These are phyloP conservation scores for Lithophane socia DNA, from an alignment of 2,888 invertebrate species.

Conservation along the genomic window DNA sequence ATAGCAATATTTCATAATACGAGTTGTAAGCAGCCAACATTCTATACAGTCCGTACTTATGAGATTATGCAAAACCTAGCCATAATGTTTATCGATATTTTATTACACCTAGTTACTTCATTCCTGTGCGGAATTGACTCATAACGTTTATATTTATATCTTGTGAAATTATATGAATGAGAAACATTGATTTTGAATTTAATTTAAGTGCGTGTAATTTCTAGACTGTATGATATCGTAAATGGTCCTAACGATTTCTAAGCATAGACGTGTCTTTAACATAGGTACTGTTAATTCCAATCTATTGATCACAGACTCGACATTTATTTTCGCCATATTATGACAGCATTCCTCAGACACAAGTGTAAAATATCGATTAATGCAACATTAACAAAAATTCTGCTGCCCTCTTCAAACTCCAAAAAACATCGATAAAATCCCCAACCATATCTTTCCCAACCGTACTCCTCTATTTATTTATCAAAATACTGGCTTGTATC, in stretches of 20 bases:
- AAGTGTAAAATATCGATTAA: background rate
- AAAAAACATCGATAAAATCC: constrained; percentile 51
- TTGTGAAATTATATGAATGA: constrained; percentile 27
- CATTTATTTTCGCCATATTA: background rate
- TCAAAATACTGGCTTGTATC: constrained; percentile 87
- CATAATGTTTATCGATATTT: constrained; percentile 64
- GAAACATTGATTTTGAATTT: constrained; percentile 22
- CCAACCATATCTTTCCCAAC: constrained; percentile 62
- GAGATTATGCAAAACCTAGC: constrained; percentile 48
- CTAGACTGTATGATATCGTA: background rate
- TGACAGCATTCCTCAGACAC: background rate
- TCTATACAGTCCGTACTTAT: constrained; percentile 11
- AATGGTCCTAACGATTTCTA: background rate
- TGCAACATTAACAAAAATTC: background rate
- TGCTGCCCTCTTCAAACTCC: background rate
- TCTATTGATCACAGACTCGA: background rate
- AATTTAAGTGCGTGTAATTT: constrained; percentile 4
- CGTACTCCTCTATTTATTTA: constrained; percentile 84
- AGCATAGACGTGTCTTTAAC: background rate
- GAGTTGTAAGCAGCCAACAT: constrained; percentile 3
- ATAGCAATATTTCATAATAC: constrained; percentile 11
- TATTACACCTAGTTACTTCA: constrained; percentile 48
- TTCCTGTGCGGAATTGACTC: constrained; percentile 20
- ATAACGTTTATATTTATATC: constrained; percentile 29
- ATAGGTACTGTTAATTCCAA: background rate